These are phyloP conservation scores for Melieria crassipennis DNA, from an alignment of 2,888 invertebrate genomes.

Conservation along the genomic window DNA sequence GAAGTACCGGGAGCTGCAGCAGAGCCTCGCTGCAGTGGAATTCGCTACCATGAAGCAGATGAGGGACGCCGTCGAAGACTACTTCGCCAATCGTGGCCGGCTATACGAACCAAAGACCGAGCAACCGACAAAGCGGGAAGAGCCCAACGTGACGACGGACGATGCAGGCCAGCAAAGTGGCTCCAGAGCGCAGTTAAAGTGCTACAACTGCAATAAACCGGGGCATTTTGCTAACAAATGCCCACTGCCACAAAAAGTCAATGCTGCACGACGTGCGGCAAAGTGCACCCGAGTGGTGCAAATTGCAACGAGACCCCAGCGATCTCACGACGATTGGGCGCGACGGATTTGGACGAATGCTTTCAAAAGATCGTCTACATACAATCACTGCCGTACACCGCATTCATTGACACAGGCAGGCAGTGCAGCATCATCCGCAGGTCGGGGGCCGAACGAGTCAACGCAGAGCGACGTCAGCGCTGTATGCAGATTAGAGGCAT, in stretches of 20 bases:
- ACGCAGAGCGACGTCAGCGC: too few species aligned
- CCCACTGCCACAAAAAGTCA: not conserved
- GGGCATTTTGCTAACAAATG: slow-evolving; percentile 2
- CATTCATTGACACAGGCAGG: slow-evolving; percentile 31
- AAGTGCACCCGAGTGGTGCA: not conserved
- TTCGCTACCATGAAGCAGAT: not conserved
- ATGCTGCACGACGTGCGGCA: not conserved
- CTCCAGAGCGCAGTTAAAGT: too few species aligned
- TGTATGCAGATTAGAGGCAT: too few species aligned
- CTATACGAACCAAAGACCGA: not conserved
- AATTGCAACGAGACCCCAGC: slow-evolving; percentile 1
- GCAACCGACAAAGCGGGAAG: not conserved
- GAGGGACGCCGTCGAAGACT: not conserved
- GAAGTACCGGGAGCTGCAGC: too few species aligned
- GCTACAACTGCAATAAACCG: not conserved
- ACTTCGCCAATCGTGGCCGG: not conserved
- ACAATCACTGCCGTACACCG: slow-evolving; percentile 8
- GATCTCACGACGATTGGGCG: not conserved
- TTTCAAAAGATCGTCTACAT: not conserved
- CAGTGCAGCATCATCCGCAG: slow-evolving; percentile 26
- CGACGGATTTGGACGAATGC: not conserved
- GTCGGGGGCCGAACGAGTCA: slow-evolving; percentile 15
- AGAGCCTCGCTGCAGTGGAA: not conserved
- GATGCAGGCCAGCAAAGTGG: too few species aligned
- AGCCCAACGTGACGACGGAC: not conserved